phyloP scores from a whole-genome alignment of 2,797 vertebrate species.

The Scleropages formosus region DNA sequence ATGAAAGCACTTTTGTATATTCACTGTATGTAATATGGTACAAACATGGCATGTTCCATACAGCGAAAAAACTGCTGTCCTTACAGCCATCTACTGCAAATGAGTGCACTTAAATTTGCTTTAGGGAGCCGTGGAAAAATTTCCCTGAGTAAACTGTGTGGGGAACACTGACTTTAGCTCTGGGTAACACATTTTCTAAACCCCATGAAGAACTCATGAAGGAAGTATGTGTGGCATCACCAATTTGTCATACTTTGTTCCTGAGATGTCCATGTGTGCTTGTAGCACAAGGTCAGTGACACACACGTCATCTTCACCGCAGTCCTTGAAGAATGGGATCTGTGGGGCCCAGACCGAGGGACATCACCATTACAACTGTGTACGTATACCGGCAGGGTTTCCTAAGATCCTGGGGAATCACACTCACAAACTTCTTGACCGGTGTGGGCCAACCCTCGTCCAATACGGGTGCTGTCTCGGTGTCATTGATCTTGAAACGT shows the following conservation, averaged over 20 bases:
- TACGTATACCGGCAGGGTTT: too few species aligned
- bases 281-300: conserved; percentile 80
- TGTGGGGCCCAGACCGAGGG: conserved; percentile 47
- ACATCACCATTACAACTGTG: too few species aligned
- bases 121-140: neutral
- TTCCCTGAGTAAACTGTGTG: neutral
- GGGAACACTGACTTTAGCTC: neutral
- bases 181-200: neutral
- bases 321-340: conserved; percentile 95
- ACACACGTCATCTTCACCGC: conserved; percentile 88
- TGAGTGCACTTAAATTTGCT: too few species aligned
- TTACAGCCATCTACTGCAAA: too few species aligned
- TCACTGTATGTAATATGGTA: neutral
- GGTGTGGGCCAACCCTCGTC: conserved; percentile 77
- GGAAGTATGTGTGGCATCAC: neutral
- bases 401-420: neutral
- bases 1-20: conserved; percentile 15
- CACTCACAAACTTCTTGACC: conserved; percentile 78
- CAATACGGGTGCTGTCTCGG: conserved; percentile 76
- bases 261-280: conserved; percentile 79
- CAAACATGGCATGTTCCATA: too few species aligned
- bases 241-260: conserved; percentile 73
- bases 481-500: conserved; percentile 75
- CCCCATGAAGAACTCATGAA: neutral
- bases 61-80: too few species aligned